Evolutionary conservation across 2,797 vertebrate species (phyloP).

Genomic region (Hoplostethus mediterraneus): DNA sequence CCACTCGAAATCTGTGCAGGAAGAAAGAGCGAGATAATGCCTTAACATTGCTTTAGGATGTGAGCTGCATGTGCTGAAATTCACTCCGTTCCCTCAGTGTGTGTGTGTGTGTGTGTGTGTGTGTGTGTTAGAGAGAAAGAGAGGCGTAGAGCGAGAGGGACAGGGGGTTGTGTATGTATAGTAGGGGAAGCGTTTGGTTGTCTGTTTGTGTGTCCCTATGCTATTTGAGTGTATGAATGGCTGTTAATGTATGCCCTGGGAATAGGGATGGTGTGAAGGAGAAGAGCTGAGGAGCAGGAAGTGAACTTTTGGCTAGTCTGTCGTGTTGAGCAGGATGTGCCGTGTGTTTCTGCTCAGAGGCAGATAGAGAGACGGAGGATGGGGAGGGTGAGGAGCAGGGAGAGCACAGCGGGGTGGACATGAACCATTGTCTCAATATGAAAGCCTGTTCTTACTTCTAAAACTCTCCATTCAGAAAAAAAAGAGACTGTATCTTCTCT

Average conservation of each 20-base stretch:
- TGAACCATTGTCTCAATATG: constrained; percentile 81
- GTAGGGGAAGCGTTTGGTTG: constrained; percentile 64
- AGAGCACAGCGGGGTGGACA: constrained; percentile 77
- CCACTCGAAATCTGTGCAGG: constrained; percentile 72
- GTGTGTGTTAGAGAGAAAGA: constrained; percentile 18
- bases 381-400: constrained; percentile 73
- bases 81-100: constrained; percentile 46
- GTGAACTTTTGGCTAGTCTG: constrained; percentile 82
- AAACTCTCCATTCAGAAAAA: constrained; percentile 83
- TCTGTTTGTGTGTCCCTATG: constrained; percentile 66
- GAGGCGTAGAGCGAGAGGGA: constrained; percentile 11
- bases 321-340: constrained; percentile 82
- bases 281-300: constrained; percentile 80
- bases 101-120: constrained; percentile 27
- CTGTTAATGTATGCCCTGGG: constrained; percentile 77
- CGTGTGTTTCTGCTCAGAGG: constrained; percentile 83
- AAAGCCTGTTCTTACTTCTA: constrained; percentile 77
- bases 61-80: constrained; percentile 39
- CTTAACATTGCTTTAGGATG: constrained; percentile 49
- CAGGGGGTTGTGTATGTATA: constrained; percentile 35
- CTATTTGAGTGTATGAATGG: constrained; percentile 49
- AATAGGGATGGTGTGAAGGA: constrained; percentile 77
- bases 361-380: constrained; percentile 72
- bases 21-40: constrained; percentile 69
- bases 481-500: constrained; percentile 71